phyloP scores from a whole-genome alignment of 1,140 invertebrate species.

The Drosophila novamexicana region DNA sequence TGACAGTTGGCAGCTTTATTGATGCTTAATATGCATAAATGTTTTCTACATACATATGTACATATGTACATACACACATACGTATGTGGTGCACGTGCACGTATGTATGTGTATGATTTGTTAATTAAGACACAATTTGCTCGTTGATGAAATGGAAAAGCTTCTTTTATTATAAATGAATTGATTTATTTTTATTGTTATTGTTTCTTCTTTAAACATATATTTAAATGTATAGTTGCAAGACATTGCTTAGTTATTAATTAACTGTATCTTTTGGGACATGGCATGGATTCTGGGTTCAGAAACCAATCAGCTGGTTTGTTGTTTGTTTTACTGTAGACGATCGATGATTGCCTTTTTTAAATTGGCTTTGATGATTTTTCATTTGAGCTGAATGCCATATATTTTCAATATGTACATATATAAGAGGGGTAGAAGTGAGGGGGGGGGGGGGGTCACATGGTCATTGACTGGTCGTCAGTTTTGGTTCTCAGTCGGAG shows the following conservation, averaged over 20 bases:
- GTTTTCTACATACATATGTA: neutral
- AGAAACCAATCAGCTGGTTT: constrained; percentile 27
- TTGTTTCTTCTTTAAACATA: neutral
- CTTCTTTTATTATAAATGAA: neutral
- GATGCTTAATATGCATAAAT: constrained; percentile 36
- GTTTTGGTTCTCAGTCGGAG: constrained; percentile 19
- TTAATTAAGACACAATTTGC: too few relatives aligned
- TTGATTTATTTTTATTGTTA: neutral
- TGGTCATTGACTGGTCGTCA: constrained; percentile 43
- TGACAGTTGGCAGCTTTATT: constrained; percentile 20
- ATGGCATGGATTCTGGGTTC: neutral
- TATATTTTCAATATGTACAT: constrained; percentile 31
- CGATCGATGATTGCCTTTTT: constrained; percentile 79
- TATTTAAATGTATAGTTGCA: too few relatives aligned
- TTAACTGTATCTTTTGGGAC: neutral
- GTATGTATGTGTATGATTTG: neutral
- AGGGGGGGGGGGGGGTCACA: neutral
- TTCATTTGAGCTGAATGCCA: constrained; percentile 75
- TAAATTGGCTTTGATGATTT: constrained; percentile 76
- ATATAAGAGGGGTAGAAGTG: neutral
- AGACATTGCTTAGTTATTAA: too few relatives aligned
- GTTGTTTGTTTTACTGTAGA: constrained; percentile 50
- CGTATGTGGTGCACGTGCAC: neutral
- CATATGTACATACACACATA: neutral
- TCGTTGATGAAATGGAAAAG: neutral